Conservation (phyloP, 2,113 vertebrate species). For the Hydrochoerus hydrochaeris region DNA sequence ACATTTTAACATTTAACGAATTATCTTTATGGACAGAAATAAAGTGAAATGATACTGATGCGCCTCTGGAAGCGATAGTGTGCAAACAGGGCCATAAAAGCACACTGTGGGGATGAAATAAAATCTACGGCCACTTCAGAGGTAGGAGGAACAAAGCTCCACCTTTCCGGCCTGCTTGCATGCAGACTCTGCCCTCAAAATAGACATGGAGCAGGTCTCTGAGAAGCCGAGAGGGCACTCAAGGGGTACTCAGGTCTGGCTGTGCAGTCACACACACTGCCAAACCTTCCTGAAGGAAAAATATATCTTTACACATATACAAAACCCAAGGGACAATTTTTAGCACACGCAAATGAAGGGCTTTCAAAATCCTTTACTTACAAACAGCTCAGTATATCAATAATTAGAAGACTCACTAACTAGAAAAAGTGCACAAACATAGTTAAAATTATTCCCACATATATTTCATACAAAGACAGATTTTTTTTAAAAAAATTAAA, state of each 20-base stretch:
- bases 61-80: neutral
- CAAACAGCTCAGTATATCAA: neutral
- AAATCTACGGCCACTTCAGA: neutral
- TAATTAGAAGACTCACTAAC: neutral
- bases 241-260: fast-evolving
- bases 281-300: neutral
- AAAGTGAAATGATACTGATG: neutral
- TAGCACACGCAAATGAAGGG: neutral
- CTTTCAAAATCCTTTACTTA: neutral
- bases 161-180: neutral
- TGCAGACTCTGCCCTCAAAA: neutral
- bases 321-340: neutral
- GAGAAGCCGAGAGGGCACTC: neutral
- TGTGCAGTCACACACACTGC: fast-evolving
- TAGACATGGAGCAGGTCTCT: neutral
- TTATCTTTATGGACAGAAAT: constrained; percentile 29
- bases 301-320: neutral
- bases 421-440: neutral
- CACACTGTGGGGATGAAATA: neutral
- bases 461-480: neutral
- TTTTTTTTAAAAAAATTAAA: neutral
- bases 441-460: neutral
- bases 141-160: neutral
- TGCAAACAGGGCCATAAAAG: neutral
- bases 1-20: neutral